Conservation (phyloP, 2,888 invertebrate species). For the Drosophila atroscutellata region DNA sequence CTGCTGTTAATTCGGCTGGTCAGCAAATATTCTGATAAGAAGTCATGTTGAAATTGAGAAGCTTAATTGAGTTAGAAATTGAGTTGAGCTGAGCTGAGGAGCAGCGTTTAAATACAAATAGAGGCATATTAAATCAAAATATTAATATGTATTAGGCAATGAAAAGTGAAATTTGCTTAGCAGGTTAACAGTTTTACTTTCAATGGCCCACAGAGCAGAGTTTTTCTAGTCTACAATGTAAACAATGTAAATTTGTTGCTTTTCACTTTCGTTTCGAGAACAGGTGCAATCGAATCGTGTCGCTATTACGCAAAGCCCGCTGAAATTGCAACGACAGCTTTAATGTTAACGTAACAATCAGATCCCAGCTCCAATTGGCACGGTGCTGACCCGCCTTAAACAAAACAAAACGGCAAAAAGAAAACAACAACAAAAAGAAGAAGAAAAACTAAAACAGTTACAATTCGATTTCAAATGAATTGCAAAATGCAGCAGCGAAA, state of each 20-base stretch:
- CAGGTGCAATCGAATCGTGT: slow-evolving; percentile 56
- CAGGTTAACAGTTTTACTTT: slow-evolving; percentile 60
- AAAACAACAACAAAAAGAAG: slow-evolving; percentile 11
- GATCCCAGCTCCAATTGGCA: slow-evolving; percentile 44
- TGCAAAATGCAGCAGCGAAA: slow-evolving; percentile 60
- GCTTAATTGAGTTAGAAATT: slow-evolving; percentile 23
- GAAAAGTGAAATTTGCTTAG: slow-evolving; percentile 64
- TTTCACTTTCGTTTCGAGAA: slow-evolving; percentile 75
- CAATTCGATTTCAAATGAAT: slow-evolving; percentile 76
- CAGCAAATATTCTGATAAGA: slow-evolving; percentile 50
- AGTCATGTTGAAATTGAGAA: slow-evolving; percentile 26
- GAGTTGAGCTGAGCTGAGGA: slow-evolving; percentile 12
- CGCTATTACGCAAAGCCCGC: slow-evolving; percentile 70
- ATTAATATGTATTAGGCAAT: slow-evolving; percentile 68
- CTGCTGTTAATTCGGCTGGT: slow-evolving; percentile 32
- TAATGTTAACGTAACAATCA: slow-evolving; percentile 23
- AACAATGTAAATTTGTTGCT: slow-evolving; percentile 68
- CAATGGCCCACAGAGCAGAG: slow-evolving; percentile 35
- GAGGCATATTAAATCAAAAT: slow-evolving; percentile 17
- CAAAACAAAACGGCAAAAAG: slow-evolving; percentile 24
- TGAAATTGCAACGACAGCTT: slow-evolving; percentile 59
- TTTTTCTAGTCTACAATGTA: slow-evolving; percentile 10
- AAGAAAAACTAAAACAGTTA: slow-evolving; percentile 47
- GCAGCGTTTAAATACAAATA: neutral
- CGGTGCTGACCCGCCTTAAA: slow-evolving; percentile 19